phyloP scores from a whole-genome alignment of 2,797 vertebrate genomes.

The Brachymystax lenok region DNA sequence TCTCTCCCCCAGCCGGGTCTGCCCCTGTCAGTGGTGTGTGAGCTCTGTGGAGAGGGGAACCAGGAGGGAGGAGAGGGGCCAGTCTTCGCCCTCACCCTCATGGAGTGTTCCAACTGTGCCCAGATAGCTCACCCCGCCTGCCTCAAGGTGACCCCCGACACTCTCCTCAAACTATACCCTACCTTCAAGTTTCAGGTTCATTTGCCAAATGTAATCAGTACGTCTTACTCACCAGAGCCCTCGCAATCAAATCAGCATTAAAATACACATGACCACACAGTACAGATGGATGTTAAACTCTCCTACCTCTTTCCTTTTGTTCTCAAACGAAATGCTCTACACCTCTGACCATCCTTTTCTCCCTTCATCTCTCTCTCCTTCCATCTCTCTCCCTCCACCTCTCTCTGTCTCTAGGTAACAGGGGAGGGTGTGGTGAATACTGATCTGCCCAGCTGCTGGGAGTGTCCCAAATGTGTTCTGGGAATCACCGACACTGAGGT shows the following conservation, averaged over 20 bases:
- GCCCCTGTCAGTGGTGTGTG: constrained; percentile 95
- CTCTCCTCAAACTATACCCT: neutral
- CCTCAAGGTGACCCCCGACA: constrained; percentile 78
- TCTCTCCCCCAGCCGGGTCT: constrained; percentile 83
- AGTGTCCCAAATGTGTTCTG: constrained; percentile 94
- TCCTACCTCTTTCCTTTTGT: too few relatives aligned
- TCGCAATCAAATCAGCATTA: neutral
- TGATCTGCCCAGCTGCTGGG: constrained; percentile 97
- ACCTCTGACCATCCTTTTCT: neutral
- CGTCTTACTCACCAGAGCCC: too few relatives aligned
- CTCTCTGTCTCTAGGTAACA: constrained; percentile 75
- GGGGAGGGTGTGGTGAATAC: constrained; percentile 93
- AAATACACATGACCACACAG: neutral
- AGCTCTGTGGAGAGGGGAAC: constrained; percentile 94
- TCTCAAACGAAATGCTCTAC: too few relatives aligned
- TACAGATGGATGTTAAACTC: neutral
- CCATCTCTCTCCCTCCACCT: too few relatives aligned
- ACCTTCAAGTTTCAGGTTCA: neutral
- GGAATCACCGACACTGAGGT: constrained; percentile 87
- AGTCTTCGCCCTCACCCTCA: constrained; percentile 87
- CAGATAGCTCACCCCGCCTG: constrained; percentile 96
- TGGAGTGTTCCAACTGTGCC: constrained; percentile 98
- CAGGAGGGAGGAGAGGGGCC: constrained; percentile 85
- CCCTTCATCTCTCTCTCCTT: neutral
- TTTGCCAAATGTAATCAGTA: neutral